phyloP scores from a whole-genome alignment of 2,113 vertebrate genomes.

The Nothoprocta perdicaria region DNA sequence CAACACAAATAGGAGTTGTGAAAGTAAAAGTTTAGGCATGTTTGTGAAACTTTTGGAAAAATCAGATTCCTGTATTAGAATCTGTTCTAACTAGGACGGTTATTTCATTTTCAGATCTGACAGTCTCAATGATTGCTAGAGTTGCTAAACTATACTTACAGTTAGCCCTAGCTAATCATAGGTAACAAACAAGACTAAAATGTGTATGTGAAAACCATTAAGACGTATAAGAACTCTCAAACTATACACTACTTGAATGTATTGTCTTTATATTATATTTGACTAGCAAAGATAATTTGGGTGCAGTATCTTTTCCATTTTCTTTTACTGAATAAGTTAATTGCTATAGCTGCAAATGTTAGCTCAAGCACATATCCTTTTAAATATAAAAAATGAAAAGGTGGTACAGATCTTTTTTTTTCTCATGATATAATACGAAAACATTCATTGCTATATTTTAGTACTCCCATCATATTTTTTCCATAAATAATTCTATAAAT shows the following conservation, averaged over 20 bases:
- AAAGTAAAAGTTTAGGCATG: rapidly evolving
- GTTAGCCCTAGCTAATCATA: not conserved
- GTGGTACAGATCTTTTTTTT: not conserved
- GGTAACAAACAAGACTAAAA: not conserved
- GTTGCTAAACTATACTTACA: not conserved
- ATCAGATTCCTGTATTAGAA: not conserved
- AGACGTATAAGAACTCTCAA: not conserved
- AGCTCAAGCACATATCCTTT: not conserved
- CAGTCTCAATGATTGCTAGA: not conserved
- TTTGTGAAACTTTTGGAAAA: not conserved
- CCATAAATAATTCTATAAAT: not conserved
- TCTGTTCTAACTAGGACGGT: not conserved
- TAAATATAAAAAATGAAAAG: not conserved
- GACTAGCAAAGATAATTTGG: not conserved
- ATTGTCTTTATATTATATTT: not conserved
- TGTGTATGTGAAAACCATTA: not conserved
- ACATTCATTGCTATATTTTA: not conserved
- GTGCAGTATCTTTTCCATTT: not conserved
- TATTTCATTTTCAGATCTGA: not conserved
- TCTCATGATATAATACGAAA: not conserved
- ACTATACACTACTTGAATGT: not conserved
- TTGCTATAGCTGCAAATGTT: not conserved
- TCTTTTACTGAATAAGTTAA: not conserved
- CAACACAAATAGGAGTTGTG: rapidly evolving
- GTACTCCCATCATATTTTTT: not conserved